phyloP scores from a whole-genome alignment of 2,888 invertebrate genomes.

The Agonopterix arenella region DNA sequence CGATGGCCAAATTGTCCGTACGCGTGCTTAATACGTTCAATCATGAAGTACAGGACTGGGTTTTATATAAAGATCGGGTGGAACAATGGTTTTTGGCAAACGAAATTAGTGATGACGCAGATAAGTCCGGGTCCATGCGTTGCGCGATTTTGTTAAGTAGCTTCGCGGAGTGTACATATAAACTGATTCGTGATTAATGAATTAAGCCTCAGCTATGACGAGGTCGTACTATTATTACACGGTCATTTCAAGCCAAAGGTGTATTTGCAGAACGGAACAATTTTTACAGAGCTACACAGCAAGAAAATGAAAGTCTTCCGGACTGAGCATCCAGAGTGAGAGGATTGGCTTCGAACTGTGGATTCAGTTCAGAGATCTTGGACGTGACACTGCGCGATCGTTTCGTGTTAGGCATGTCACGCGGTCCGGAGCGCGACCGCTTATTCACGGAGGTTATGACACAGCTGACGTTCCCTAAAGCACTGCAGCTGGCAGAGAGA shows the following conservation, averaged over 20 bases:
- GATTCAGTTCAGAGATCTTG: neutral
- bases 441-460: too few species aligned
- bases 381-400: too few species aligned
- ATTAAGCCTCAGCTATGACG: neutral
- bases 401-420: too few species aligned
- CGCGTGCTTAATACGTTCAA: neutral
- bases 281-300: slow-evolving; percentile 6
- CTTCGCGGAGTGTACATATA: neutral
- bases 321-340: slow-evolving; percentile 8
- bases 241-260: slow-evolving; percentile 5
- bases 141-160: slow-evolving; percentile 3
- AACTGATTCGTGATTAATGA: neutral
- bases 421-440: too few species aligned
- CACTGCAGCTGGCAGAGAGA: too few species aligned
- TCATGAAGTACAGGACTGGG: slow-evolving; percentile 1
- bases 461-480: too few species aligned
- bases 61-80: neutral
- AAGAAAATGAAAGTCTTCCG: neutral
- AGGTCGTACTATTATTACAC: slow-evolving; percentile 2
- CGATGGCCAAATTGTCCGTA: slow-evolving; percentile 1
- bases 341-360: slow-evolving; percentile 5
- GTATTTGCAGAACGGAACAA: slow-evolving; percentile 6
- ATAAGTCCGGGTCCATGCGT: neutral
- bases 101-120: neutral
- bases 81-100: slow-evolving; percentile 4